Evolutionary conservation across 1,140 invertebrate genomes (phyloP).

Genomic region (Glomeris maerens): DNA sequence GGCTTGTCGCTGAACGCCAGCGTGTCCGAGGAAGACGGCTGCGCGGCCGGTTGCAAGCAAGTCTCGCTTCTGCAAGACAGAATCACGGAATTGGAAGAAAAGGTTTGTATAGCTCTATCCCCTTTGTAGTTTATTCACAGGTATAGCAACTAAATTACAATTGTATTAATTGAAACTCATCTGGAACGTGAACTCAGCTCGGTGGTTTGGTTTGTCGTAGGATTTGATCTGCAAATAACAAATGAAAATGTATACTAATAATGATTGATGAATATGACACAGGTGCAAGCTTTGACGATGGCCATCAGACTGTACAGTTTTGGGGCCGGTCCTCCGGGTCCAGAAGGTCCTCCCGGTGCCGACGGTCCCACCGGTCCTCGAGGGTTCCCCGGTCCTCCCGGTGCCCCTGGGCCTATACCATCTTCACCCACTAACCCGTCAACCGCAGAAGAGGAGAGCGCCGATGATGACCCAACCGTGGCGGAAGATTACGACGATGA

Average conservation of each 20-base stretch:
- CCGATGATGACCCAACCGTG: constrained; percentile 14
- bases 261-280: no score
- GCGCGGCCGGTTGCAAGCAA: no score
- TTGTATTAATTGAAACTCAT: no score
- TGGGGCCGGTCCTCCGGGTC: constrained; percentile 36
- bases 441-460: not conserved
- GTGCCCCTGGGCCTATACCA: not conserved
- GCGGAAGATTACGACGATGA: not conserved
- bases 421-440: not conserved
- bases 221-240: no score
- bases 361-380: constrained; percentile 29
- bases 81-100: constrained; percentile 40
- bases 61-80: no score
- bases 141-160: no score
- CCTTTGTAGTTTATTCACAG: no score
- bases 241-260: no score
- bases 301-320: constrained; percentile 41
- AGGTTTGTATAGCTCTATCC: constrained; percentile 20
- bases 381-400: constrained; percentile 28
- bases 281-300: constrained; percentile 40
- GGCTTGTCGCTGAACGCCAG: no score
- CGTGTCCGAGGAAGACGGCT: no score
- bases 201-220: no score
- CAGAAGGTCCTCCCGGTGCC: constrained; percentile 29
- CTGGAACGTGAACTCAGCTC: no score